Base-by-base conservation (phyloP, 2,888 invertebrate genomes). In the Endotricha flammealis region DNA sequence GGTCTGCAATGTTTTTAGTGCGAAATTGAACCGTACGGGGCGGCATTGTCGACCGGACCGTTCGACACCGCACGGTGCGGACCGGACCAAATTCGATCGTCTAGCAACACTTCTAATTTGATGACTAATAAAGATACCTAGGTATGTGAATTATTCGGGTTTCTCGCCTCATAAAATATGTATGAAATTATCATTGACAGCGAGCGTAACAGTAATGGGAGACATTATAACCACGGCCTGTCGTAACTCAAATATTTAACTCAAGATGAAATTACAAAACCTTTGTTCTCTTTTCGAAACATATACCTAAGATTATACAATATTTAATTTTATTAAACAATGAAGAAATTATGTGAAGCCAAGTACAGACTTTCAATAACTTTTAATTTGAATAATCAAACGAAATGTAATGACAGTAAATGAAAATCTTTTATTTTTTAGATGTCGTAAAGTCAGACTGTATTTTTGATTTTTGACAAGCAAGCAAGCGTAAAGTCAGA, bases 61-160 rank as follows among this genome's bases (percentile, higher is more conserved):
- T n/a, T n/a, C n/a, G n/a, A n/a, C n/a, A n/a, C n/a, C n/a, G n/a
- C n/a, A n/a, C n/a, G n/a, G n/a, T n/a, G n/a, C n/a, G n/a, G n/a
- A n/a, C n/a, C n/a, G n/a, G n/a, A 13, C 11, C 12, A 8, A 28
- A 13, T 28, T 28, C 28, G 12, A 12, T 13, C 12, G 3, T n/a
- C 13, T 8, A 28, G 28, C 28, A 32, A 35, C 36, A 29, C 35
- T 24, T 30, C 29, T 14, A 34, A 16, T 20, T 20, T 17, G 20
- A 12, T 20, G 8, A n/a, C 5, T 20, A 11, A 14, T 10, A 17
- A 31, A 10, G n/a, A 10, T 24, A 11, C 25, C 12, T 32, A 16
- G 25, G 25, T 12, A 13, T 32, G 23, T 23, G 17, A 33, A 23
- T 35, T 29, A 29, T 16, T 7, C 13, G n/a, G 20, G 4, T 28